phyloP scores from a whole-genome alignment of 2,797 vertebrate genomes.

The Phataginus tetradactyla region DNA sequence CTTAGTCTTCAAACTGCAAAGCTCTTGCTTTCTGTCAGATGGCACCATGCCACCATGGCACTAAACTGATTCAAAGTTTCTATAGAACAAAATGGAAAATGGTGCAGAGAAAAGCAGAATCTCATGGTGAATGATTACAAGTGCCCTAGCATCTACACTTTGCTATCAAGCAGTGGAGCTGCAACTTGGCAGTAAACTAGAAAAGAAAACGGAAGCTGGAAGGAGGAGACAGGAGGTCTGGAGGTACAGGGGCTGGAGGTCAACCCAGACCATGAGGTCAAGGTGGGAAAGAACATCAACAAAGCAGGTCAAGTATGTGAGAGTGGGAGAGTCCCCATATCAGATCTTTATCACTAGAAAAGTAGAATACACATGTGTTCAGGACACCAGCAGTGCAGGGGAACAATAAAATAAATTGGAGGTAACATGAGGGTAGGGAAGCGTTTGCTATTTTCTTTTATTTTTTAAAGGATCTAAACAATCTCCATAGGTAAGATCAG shows the following conservation, averaged over 20 bases:
- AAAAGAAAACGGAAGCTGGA: not conserved
- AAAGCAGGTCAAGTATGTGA: not conserved
- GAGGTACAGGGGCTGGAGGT: not conserved
- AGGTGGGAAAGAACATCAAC: not conserved
- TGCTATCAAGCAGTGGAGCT: not conserved
- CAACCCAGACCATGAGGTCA: not conserved
- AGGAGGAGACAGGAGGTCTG: not conserved
- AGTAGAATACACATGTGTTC: not conserved
- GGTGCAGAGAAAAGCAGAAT: not conserved
- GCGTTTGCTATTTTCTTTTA: not conserved
- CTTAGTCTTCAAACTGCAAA: not conserved
- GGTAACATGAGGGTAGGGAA: not conserved
- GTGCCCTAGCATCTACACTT: not conserved
- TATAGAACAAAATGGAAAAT: not conserved
- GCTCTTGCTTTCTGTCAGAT: not conserved
- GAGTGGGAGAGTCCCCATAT: not conserved
- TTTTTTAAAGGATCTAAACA: not conserved
- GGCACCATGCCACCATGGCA: accelerated
- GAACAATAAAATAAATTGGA: not conserved
- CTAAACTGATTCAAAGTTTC: not conserved
- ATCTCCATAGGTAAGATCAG: not conserved
- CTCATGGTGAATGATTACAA: not conserved
- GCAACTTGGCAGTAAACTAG: not conserved
- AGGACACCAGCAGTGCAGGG: not conserved
- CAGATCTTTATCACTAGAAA: not conserved